Percentiles rank a stretch among this genome's conserved stretches.
These are phyloP conservation scores for Aulostomus chinensis DNA, from an alignment of 2,797 vertebrate genomes.

Conservation along the genomic window DNA sequence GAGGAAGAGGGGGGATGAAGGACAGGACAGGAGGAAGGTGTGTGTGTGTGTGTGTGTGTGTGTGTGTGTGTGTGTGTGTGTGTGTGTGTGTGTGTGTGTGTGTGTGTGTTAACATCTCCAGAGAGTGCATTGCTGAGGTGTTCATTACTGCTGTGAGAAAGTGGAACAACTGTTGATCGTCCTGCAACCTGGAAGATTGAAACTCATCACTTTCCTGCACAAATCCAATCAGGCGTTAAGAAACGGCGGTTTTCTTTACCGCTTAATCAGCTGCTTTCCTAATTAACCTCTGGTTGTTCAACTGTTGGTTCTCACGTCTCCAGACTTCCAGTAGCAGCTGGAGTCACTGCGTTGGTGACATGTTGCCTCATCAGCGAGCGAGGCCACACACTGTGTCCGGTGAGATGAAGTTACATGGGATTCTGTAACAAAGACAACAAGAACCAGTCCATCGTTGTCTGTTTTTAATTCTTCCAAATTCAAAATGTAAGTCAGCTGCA, in stretches of 20 bases:
- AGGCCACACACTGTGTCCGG: no score
- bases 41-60: slow-evolving; percentile 48
- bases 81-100: slow-evolving; percentile 42
- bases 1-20: slow-evolving; percentile 61
- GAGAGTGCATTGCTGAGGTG: slow-evolving; percentile 33
- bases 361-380: no score
- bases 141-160: slow-evolving; percentile 48
- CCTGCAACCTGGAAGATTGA: background rate
- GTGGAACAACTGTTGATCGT: slow-evolving; percentile 40
- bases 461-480: no score
- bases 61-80: slow-evolving; percentile 13
- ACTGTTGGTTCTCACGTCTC: no score
- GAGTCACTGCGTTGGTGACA: no score
- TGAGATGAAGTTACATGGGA: no score
- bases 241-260: background rate
- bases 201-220: slow-evolving; percentile 5
- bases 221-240: slow-evolving; percentile 21
- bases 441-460: no score
- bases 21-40: slow-evolving; percentile 55
- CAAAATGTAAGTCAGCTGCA: no score
- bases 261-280: slow-evolving; percentile 8
- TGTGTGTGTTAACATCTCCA: slow-evolving; percentile 32
- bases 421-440: no score
- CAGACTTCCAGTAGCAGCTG: no score
- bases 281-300: slow-evolving; percentile 1